phyloP scores from a whole-genome alignment of 2,888 invertebrate species.

The Caenorhabditis sulstoni region DNA sequence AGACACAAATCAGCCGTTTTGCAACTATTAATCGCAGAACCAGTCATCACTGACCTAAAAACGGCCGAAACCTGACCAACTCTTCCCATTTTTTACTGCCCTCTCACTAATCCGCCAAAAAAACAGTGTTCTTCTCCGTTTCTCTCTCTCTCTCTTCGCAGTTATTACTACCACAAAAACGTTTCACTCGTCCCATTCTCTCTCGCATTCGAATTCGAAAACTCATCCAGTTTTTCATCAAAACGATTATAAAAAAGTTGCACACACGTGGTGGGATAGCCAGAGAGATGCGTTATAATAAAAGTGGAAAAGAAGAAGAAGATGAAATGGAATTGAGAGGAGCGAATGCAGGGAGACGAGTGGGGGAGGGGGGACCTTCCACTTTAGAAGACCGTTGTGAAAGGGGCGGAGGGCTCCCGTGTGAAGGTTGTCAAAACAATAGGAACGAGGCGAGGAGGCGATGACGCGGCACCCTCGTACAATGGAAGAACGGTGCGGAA shows the following conservation, averaged over 20 bases:
- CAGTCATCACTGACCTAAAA: constrained; percentile 8
- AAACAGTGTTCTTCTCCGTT: constrained; percentile 5
- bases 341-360: neutral
- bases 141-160: neutral
- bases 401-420: neutral
- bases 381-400: constrained; percentile 6
- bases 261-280: constrained; percentile 9
- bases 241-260: constrained; percentile 19
- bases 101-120: constrained; percentile 12
- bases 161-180: no score
- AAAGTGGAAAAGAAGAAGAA: neutral
- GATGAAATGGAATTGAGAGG: neutral
- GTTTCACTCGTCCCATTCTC: neutral
- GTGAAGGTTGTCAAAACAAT: constrained; percentile 46
- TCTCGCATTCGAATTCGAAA: neutral
- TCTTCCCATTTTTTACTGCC: constrained; percentile 7
- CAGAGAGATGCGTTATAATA: neutral
- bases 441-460: constrained; percentile 8
- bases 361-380: neutral
- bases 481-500: constrained; percentile 33
- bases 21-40: neutral
- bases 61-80: constrained; percentile 2
- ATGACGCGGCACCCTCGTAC: constrained; percentile 41
- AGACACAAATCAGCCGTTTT: no score
- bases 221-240: constrained; percentile 13